These are phyloP conservation scores for Aphidoletes aphidimyza DNA, from an alignment of 2,888 invertebrate genomes.

Conservation along the genomic window DNA sequence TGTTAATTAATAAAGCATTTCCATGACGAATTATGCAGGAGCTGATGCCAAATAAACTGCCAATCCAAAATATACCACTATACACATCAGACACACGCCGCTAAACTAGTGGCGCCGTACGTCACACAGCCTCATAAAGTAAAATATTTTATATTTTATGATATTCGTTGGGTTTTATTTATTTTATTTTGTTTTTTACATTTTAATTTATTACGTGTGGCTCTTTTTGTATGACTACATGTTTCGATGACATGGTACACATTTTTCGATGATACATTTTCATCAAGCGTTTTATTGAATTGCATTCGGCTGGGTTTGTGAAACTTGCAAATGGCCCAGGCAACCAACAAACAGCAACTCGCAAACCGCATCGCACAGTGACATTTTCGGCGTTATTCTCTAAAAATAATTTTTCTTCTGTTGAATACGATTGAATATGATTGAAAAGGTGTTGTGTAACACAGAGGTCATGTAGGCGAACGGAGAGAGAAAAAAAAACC, in stretches of 20 bases:
- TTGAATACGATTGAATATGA: not conserved
- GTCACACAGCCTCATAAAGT: not conserved
- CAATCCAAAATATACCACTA: too few species aligned
- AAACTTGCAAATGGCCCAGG: not conserved
- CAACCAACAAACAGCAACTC: too few species aligned
- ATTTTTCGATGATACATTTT: slow-evolving; percentile 7
- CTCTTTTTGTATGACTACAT: not conserved
- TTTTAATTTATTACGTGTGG: slow-evolving; percentile 31
- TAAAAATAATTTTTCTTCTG: not conserved
- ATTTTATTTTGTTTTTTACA: not conserved
- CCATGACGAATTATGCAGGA: not conserved
- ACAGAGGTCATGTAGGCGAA: not conserved
- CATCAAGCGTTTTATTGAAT: slow-evolving; percentile 10
- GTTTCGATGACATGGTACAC: not conserved
- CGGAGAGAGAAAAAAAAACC: not conserved
- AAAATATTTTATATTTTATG: not conserved
- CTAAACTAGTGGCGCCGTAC: too few species aligned
- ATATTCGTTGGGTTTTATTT: not conserved
- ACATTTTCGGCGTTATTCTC: not conserved
- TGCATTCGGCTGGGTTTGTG: not conserved
- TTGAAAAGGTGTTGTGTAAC: slow-evolving; percentile 24
- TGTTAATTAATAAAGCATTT: slow-evolving; percentile 23
- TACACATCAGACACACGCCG: too few species aligned
- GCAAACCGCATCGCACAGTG: not conserved
- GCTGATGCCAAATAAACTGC: not conserved